Percentiles rank a stretch among this genome's conserved stretches.
These are phyloP conservation scores for Aegithalos caudatus DNA, from an alignment of 2,113 vertebrate genomes.

Conservation along the genomic window DNA sequence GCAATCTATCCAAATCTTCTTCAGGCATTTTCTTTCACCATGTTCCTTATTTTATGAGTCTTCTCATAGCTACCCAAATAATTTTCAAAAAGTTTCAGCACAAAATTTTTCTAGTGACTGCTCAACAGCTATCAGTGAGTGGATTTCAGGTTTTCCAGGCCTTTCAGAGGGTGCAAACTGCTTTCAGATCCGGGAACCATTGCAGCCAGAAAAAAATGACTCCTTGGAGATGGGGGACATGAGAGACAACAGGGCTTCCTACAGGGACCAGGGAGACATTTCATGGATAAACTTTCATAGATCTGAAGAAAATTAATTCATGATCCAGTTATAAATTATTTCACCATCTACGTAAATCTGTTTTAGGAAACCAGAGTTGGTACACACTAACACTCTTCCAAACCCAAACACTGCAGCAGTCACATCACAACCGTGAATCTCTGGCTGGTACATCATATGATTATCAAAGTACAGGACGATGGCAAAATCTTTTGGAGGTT, in stretches of 20 bases:
- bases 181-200: neutral
- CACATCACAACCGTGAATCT: neutral
- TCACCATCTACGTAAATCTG: neutral
- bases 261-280: neutral
- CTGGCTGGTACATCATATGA: neutral
- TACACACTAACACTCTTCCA: neutral
- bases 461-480: neutral
- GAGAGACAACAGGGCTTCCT: neutral
- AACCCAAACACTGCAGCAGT: neutral
- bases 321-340: neutral
- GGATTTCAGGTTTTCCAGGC: neutral
- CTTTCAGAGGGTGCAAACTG: neutral
- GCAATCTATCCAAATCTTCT: neutral
- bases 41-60: neutral
- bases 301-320: neutral
- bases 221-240: rapidly evolving
- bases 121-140: neutral
- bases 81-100: neutral
- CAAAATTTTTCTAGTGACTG: neutral
- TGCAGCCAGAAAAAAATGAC: neutral
- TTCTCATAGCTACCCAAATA: neutral
- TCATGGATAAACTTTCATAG: neutral
- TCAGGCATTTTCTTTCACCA: neutral
- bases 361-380: neutral
- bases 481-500: neutral